Evolutionary conservation across 1,140 invertebrate genomes (phyloP).

Genomic region (Trinorchestia longiramus): DNA sequence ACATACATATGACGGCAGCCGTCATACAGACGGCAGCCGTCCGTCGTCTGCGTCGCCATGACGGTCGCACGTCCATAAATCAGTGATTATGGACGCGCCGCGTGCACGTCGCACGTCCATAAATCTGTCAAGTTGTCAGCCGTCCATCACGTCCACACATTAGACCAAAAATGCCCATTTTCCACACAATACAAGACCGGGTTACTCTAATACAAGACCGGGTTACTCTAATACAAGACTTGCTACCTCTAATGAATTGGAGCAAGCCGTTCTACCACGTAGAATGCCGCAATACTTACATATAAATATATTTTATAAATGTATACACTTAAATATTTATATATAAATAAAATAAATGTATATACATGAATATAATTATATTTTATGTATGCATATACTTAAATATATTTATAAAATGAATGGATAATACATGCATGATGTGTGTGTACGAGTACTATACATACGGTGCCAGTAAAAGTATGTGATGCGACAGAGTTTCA

Average conservation of each 20-base stretch:
- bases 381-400: no score
- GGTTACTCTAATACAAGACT: not conserved
- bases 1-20: not conserved
- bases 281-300: no score
- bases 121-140: constrained; percentile 35
- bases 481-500: no score
- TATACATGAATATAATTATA: no score
- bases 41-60: not conserved
- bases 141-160: constrained; percentile 35
- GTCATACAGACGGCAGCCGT: no score
- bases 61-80: constrained; percentile 41
- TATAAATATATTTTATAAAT: no score
- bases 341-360: no score
- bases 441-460: no score
- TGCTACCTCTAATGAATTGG: not conserved
- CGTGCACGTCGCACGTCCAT: constrained; percentile 40
- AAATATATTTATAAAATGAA: no score
- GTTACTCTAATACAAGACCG: not conserved
- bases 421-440: no score
- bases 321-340: no score
- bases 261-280: not conserved
- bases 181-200: not conserved
- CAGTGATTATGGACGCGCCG: constrained; percentile 46
- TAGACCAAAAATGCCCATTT: constrained; percentile 22
- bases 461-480: no score